Evolutionary conservation across 2,797 vertebrate genomes (phyloP).

Genomic region (Sebastes kiyomatsui): DNA sequence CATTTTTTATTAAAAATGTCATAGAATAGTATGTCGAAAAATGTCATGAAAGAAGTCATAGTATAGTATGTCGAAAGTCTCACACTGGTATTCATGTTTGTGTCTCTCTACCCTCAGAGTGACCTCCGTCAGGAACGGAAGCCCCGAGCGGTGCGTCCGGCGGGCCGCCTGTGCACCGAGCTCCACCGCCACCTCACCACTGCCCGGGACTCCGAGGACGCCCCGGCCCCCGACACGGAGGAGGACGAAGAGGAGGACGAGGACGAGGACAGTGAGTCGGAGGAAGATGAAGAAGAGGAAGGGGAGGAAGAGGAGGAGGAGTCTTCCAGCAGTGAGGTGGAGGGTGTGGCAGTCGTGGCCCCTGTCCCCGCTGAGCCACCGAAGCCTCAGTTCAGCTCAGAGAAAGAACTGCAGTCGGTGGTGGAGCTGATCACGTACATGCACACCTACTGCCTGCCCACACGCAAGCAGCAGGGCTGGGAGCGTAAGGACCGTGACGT

Average conservation of each 20-base stretch:
- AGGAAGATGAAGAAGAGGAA: slow-evolving; percentile 79
- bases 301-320: slow-evolving; percentile 76
- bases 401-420: slow-evolving; percentile 88
- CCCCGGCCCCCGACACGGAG: slow-evolving; percentile 67
- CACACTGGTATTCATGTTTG: background rate
- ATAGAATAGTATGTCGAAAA: no score
- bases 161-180: slow-evolving; percentile 90
- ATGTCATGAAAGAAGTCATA: background rate
- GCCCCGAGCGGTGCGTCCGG: slow-evolving; percentile 74
- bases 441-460: slow-evolving; percentile 97
- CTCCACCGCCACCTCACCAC: slow-evolving; percentile 96
- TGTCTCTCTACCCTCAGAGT: slow-evolving; percentile 68
- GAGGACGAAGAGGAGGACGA: slow-evolving; percentile 86
- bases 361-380: slow-evolving; percentile 25
- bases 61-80: background rate
- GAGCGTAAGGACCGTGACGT: slow-evolving; percentile 80
- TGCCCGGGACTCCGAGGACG: slow-evolving; percentile 64
- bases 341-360: slow-evolving; percentile 26
- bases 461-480: slow-evolving; percentile 86
- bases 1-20: no score
- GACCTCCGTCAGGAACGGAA: slow-evolving; percentile 85
- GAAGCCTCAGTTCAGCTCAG: slow-evolving; percentile 80
- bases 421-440: slow-evolving; percentile 98
- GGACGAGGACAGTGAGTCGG: slow-evolving; percentile 83
- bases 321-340: slow-evolving; percentile 79